phyloP scores from a whole-genome alignment of 2,797 vertebrate genomes.

The Aphelocoma californica region DNA sequence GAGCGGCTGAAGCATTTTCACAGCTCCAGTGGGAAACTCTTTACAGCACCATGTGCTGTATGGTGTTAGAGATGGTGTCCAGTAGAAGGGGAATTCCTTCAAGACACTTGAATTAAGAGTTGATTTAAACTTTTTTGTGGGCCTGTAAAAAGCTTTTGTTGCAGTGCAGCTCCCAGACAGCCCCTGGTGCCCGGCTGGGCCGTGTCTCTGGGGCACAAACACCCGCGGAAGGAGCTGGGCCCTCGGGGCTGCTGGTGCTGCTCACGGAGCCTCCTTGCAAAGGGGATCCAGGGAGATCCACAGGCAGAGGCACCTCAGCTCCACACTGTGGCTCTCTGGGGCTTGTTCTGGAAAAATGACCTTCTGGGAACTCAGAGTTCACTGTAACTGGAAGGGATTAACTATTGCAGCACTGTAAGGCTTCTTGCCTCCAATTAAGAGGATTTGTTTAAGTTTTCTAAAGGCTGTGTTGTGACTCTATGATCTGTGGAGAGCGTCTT shows the following conservation, averaged over 20 bases:
- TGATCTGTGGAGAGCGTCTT: neutral
- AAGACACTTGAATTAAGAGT: neutral
- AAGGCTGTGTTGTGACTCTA: neutral
- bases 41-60: neutral
- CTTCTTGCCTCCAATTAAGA: neutral
- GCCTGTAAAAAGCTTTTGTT: neutral
- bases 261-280: neutral
- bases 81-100: neutral
- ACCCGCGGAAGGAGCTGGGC: neutral
- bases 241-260: neutral
- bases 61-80: neutral
- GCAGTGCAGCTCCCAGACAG: neutral
- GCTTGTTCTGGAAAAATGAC: neutral
- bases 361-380: neutral
- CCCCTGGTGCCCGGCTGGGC: neutral
- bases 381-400: neutral
- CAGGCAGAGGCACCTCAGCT: neutral
- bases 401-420: neutral
- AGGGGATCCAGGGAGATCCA: neutral
- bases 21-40: neutral
- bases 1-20: neutral
- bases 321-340: neutral
- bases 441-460: neutral
- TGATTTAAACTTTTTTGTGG: neutral
- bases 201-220: neutral